phyloP scores from a whole-genome alignment of 2,797 vertebrate genomes.

The Enteromius radiatus region DNA sequence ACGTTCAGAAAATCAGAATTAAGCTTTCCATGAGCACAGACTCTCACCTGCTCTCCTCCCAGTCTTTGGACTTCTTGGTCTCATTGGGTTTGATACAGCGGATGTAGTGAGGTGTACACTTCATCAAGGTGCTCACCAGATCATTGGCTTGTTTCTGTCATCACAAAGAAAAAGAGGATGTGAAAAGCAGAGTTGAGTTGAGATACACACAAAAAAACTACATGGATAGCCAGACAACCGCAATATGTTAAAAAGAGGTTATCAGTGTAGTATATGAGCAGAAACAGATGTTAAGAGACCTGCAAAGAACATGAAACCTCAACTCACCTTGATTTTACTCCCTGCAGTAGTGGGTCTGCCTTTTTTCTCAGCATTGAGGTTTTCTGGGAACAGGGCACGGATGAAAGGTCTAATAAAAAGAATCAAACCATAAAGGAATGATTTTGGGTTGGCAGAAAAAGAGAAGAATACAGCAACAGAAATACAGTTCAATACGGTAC shows the following conservation, averaged over 20 bases:
- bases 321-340: conserved; percentile 96
- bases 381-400: conserved; percentile 92
- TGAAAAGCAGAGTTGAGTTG: neutral
- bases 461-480: conserved; percentile 12
- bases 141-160: conserved; percentile 97
- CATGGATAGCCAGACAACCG: neutral
- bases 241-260: neutral
- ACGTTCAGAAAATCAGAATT: neutral
- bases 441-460: conserved; percentile 22
- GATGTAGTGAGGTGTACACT: conserved; percentile 98
- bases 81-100: conserved; percentile 99
- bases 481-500: conserved; percentile 24
- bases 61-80: conserved; percentile 94
- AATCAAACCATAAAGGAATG: conserved; percentile 41
- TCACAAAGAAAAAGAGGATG: neutral
- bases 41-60: conserved; percentile 94
- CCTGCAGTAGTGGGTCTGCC: conserved; percentile 94
- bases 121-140: conserved; percentile 96
- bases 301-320: neutral
- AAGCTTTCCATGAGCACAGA: neutral
- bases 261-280: neutral
- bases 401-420: conserved; percentile 86
- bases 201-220: conserved; percentile 6
- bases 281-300: neutral
- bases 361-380: conserved; percentile 96